A percentile compares a stretch with the other conserved stretches of the same genome.
Evolutionary conservation across 53 echinoderm and acorn worm species (phyloP).

Genomic region (Patiria pectinifera): DNA sequence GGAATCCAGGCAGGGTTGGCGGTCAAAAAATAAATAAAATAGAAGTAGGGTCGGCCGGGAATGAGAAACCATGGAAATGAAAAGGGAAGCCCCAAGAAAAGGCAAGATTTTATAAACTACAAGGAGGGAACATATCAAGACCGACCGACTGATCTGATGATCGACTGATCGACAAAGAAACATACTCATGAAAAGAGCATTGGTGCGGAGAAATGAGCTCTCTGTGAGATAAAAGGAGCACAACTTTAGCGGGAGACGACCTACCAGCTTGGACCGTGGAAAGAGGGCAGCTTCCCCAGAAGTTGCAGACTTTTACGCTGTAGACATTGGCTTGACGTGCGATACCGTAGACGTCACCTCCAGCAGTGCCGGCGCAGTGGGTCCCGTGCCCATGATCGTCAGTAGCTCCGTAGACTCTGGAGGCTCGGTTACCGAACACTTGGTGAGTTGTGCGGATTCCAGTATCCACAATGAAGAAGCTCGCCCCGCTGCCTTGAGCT

Average conservation of each 20-base stretch:
- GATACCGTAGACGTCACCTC: not conserved
- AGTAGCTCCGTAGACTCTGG: not conserved
- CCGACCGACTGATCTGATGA: no score
- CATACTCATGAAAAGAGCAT: no score
- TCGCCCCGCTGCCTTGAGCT: slow-evolving; percentile 7
- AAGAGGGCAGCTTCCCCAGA: not conserved
- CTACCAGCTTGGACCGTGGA: not conserved
- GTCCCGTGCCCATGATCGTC: slow-evolving; percentile 37
- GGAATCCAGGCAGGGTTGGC: no score
- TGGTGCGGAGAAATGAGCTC: no score
- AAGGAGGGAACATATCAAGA: no score
- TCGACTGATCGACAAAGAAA: no score
- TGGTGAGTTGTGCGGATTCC: not conserved
- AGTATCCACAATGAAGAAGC: slow-evolving; percentile 48
- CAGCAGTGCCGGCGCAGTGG: slow-evolving; percentile 32
- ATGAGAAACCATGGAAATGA: no score
- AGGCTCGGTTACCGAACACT: slow-evolving; percentile 9
- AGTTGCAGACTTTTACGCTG: slow-evolving; percentile 13
- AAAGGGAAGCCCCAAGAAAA: no score
- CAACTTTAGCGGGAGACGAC: not conserved
- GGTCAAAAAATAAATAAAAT: no score
- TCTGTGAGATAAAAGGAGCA: not conserved
- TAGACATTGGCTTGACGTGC: slow-evolving; percentile 5
- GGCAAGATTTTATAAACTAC: no score
- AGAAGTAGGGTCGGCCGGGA: no score